phyloP scores from a whole-genome alignment of 2,113 vertebrate genomes.

The Salvator merianae region DNA sequence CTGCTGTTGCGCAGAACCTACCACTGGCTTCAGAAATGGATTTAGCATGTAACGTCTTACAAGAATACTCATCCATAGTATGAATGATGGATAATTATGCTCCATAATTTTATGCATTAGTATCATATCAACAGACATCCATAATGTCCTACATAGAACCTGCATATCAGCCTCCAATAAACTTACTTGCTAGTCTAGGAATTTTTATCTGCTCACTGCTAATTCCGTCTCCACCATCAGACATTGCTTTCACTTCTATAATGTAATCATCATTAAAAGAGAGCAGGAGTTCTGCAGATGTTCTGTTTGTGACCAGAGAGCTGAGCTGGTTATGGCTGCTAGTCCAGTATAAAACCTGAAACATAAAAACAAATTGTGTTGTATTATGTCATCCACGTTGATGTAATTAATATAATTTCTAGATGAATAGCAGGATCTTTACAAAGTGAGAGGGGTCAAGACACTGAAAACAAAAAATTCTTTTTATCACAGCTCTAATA shows the following conservation, averaged over 20 bases:
- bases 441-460: accelerated
- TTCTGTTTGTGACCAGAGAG: slow-evolving; percentile 79
- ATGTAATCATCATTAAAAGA: slow-evolving; percentile 85
- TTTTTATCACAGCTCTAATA: slow-evolving; percentile 5
- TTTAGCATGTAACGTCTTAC: too few species aligned
- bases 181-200: slow-evolving; percentile 83
- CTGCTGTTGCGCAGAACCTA: too few species aligned
- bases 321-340: slow-evolving; percentile 75
- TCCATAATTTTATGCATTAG: too few species aligned
- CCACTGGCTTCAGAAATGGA: too few species aligned
- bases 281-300: slow-evolving; percentile 83
- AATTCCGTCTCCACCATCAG: slow-evolving; percentile 86
- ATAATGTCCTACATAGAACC: neutral
- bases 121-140: neutral
- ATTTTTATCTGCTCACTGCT: slow-evolving; percentile 92
- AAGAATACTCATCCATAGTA: too few species aligned
- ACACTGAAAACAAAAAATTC: neutral
- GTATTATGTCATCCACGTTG: accelerated
- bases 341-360: slow-evolving; percentile 87
- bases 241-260: slow-evolving; percentile 87
- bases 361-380: neutral
- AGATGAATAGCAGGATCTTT: too few species aligned
- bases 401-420: neutral
- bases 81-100: too few species aligned
- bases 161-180: accelerated